Evolutionary conservation across 2,797 vertebrate genomes (phyloP).

Genomic region (Odontamblyopus lacepedii): DNA sequence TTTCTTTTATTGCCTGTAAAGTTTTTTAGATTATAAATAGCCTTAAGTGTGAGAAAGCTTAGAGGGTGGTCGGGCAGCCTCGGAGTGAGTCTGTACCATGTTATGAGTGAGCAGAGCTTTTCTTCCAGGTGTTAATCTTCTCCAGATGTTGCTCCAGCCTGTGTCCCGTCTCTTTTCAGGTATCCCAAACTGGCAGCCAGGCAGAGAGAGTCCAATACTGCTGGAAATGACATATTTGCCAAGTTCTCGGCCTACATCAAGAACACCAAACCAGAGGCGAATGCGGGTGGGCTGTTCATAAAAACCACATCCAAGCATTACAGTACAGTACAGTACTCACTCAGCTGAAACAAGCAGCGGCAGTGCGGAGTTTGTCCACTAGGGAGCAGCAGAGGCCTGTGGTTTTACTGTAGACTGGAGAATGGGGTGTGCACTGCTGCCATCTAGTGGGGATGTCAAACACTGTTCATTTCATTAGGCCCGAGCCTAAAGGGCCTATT

Average conservation of each 20-base stretch:
- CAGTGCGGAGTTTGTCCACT: slow-evolving; percentile 41
- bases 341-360: background rate
- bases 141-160: slow-evolving; percentile 61
- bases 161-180: slow-evolving; percentile 70
- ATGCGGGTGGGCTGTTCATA: slow-evolving; percentile 83
- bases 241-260: slow-evolving; percentile 98
- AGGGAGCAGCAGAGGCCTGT: slow-evolving; percentile 64
- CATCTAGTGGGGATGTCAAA: slow-evolving; percentile 37
- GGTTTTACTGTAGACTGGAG: background rate
- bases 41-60: slow-evolving; percentile 50
- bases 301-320: slow-evolving; percentile 4
- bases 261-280: slow-evolving; percentile 91
- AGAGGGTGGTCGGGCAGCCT: slow-evolving; percentile 28
- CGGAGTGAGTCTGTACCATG: slow-evolving; percentile 55
- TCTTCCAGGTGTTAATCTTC: slow-evolving; percentile 67
- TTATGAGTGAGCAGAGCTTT: slow-evolving; percentile 48
- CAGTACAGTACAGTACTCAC: background rate
- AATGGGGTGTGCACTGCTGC: slow-evolving; percentile 34
- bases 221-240: slow-evolving; percentile 96
- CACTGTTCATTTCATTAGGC: background rate
- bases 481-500: no score
- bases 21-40: slow-evolving; percentile 64
- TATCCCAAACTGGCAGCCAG: slow-evolving; percentile 92
- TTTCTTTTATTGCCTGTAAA: slow-evolving; percentile 66
- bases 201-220: slow-evolving; percentile 91